Evolutionary conservation across 2,797 vertebrate genomes (phyloP), one percentile per base, ranked within the genome.

Genomic region (Scolopax bukidnonensis): DNA sequence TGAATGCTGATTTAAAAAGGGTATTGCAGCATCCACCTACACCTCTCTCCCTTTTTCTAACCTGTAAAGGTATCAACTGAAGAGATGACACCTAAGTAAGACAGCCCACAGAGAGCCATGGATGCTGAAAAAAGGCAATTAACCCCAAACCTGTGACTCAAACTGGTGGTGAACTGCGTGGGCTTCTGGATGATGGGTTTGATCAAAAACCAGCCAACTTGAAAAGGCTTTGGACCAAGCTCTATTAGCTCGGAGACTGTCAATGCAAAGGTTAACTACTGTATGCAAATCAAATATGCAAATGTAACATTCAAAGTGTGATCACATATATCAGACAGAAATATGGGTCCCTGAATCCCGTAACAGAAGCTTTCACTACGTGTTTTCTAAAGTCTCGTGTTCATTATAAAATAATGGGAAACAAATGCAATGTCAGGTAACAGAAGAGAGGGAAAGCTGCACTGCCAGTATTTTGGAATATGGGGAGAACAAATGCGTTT

Each of bases 301-400:
- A 95, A 96, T 95, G 94, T 96, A 96, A 95, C 96, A 96, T 96
- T 96, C 94, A 96, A 92, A 93, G 78, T n/a, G 90, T 61, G 84
- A 92, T 92, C 91, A 93, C 80, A 95, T 87, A 65, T 36, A 94
- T 92, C 90, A 96, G 91, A 36, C 61, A 89, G 90, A 93, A 87
- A 96, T 95, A 92, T 15, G 45, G 65, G 53, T 92, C 88, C 91
- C 88, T 50, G 74, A 80, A 65, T 68, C 86, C 87, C 24, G 1
- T 13, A 89, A 60, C 78, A 89, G 89, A 90, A 77, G 64, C 48
- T 84, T 90, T 89, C 0, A 0, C 60, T 91, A n/a, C 75, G 43
- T 94, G 86, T 95, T 96, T 95, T 87, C 91, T 36, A 3, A 90
- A 95, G 61, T 47, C 93, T 82, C 0, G 1, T n/a, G 86, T 40